Conservation (phyloP, 2,888 invertebrate species). For the Spodoptera picta region DNA sequence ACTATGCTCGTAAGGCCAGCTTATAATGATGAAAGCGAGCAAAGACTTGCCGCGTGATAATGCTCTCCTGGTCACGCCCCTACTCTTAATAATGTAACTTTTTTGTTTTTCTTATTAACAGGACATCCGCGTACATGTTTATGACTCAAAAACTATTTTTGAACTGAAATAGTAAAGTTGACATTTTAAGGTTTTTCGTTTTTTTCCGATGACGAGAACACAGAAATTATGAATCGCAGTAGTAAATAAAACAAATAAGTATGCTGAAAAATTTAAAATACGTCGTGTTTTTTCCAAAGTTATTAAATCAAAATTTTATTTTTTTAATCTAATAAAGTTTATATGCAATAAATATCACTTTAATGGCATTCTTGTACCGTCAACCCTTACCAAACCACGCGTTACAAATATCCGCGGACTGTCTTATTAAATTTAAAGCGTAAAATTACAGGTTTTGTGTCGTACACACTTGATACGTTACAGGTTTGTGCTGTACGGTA, state of each 20-base stretch:
- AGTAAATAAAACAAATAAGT: too few relatives aligned
- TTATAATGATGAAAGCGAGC: conserved; percentile 42
- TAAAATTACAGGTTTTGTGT: conserved; percentile 41
- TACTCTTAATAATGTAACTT: conserved; percentile 23
- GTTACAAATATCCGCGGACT: conserved; percentile 20
- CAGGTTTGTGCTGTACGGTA: conserved; percentile 2
- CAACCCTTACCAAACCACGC: conserved; percentile 33
- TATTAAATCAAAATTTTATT: too few relatives aligned
- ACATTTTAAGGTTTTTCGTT: too few relatives aligned
- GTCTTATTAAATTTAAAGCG: conserved; percentile 35
- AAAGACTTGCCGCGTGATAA: conserved; percentile 36
- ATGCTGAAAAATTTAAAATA: too few relatives aligned
- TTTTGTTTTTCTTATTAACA: conserved; percentile 16
- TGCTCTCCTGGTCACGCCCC: conserved; percentile 42
- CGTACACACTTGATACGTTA: conserved; percentile 9
- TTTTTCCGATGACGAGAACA: too few relatives aligned
- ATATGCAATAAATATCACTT: too few relatives aligned
- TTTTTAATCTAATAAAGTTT: too few relatives aligned
- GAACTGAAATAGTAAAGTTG: background rate
- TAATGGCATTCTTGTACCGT: background rate
- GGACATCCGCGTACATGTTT: background rate
- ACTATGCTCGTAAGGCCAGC: conserved; percentile 36
- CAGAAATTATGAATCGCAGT: too few relatives aligned
- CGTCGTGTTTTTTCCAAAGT: too few relatives aligned
- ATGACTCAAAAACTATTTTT: too few relatives aligned